Evolutionary conservation across 2,113 vertebrate species (phyloP).

Genomic region (Chaenocephalus aceratus): DNA sequence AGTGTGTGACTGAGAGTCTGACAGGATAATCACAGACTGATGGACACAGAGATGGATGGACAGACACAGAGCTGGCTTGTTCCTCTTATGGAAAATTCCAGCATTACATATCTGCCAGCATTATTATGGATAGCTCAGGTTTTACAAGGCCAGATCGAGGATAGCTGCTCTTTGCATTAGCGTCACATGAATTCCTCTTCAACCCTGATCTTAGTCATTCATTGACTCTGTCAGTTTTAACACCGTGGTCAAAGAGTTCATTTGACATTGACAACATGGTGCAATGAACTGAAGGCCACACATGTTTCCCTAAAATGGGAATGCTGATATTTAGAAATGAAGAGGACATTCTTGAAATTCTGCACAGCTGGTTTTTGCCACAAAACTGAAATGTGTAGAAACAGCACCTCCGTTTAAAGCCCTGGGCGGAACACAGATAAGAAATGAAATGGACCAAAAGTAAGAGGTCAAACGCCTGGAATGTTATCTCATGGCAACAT

Average conservation of each 20-base stretch:
- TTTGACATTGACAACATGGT: slow-evolving; percentile 40
- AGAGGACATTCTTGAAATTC: slow-evolving; percentile 14
- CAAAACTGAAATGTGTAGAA: slow-evolving; percentile 22
- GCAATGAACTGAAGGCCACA: slow-evolving; percentile 57
- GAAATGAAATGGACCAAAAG: slow-evolving; percentile 72
- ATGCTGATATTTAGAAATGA: slow-evolving; percentile 25
- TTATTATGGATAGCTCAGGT: slow-evolving; percentile 56
- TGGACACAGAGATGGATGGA: slow-evolving; percentile 59
- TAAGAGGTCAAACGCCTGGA: slow-evolving; percentile 77
- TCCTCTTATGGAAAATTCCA: slow-evolving; percentile 74
- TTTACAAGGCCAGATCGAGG: slow-evolving; percentile 43
- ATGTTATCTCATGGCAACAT: slow-evolving; percentile 83
- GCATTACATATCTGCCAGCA: slow-evolving; percentile 56
- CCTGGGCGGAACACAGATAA: slow-evolving; percentile 67
- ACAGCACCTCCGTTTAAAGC: slow-evolving; percentile 24
- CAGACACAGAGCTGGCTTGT: slow-evolving; percentile 47
- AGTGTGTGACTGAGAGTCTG: slow-evolving; percentile 63
- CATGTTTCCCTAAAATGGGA: slow-evolving; percentile 4
- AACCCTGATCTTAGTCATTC: slow-evolving; percentile 47
- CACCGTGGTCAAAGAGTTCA: slow-evolving; percentile 53
- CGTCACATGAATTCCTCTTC: slow-evolving; percentile 54
- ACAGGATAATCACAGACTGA: slow-evolving; percentile 68
- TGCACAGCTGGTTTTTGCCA: slow-evolving; percentile 13
- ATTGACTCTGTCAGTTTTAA: slow-evolving; percentile 60
- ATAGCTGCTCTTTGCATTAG: slow-evolving; percentile 58